phyloP scores from a whole-genome alignment of 92 coral and sea anemone species.

The Palythoa caribaeorum region DNA sequence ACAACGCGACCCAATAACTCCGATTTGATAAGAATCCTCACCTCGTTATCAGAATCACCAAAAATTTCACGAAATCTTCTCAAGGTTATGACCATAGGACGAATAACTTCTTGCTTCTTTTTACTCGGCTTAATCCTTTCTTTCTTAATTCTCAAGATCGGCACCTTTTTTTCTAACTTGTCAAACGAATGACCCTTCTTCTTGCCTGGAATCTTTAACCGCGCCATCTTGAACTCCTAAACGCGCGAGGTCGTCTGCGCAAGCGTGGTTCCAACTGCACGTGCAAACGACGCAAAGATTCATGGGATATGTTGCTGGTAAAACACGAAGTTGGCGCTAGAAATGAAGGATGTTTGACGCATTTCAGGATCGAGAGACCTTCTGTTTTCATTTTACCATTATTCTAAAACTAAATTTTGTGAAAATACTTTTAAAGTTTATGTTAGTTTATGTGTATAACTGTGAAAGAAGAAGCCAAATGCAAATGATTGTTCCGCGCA shows the following conservation, averaged over 20 bases:
- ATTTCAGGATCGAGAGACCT: background rate
- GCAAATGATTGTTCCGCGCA: too few species aligned
- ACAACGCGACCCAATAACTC: conserved; percentile 68
- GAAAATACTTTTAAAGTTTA: too few species aligned
- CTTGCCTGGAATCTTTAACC: conserved; percentile 91
- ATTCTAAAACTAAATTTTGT: too few species aligned
- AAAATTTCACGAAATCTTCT: conserved; percentile 93
- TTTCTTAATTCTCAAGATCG: conserved; percentile 65
- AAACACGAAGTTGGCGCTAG: background rate
- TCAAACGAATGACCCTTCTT: conserved; percentile 73
- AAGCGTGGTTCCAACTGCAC: conserved; percentile 67
- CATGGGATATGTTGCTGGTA: conserved; percentile 62
- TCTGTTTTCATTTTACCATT: background rate
- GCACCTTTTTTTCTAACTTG: conserved; percentile 62
- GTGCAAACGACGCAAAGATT: conserved; percentile 71
- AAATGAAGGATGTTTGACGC: background rate
- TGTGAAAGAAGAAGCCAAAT: too few species aligned
- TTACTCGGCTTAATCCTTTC: conserved; percentile 38
- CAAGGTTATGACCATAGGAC: conserved; percentile 79
- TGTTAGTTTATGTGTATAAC: too few species aligned
- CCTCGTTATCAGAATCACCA: conserved; percentile 99
- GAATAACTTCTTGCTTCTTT: conserved; percentile 48
- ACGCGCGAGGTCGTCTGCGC: conserved; percentile 66
- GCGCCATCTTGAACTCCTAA: conserved; percentile 94
- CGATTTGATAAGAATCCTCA: conserved; percentile 48